Evolutionary conservation across 1,140 invertebrate species (phyloP), one percentile per base, ranked within the genome.

Genomic region (Eupeodes corollae): DNA sequence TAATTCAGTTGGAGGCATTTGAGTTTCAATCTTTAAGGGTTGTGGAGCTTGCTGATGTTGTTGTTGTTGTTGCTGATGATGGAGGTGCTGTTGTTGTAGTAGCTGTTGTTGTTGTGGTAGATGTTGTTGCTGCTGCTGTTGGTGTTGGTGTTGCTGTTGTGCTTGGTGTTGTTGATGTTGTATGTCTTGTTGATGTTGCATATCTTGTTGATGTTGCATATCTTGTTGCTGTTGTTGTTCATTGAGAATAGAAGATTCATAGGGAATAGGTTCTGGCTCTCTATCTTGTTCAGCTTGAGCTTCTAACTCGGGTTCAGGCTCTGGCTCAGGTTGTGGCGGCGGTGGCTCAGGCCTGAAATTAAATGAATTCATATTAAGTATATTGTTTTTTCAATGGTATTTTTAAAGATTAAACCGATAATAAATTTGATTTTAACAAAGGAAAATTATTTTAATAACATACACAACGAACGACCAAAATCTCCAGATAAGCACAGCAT

Each of bases 291-390:
- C 3, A 5, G 21, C 8, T 26, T 26, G 3, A 5, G 21, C 21
- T 26, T 26, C 21, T 8, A 26, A 26, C 21, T 26, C 21, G 32
- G 59, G 54, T 58, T 70, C 63, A 2, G 62, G 55, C 14, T 57
- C 54, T 39, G 61, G 46, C 35, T 64, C 42, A 37, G 55, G 63
- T 2, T 55, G 61, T 3, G 57, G 59, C 18, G 61, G 64, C 34
- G 60, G 49, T 44, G 16, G 18, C 21, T 16, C 21, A 26, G 21
- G 21, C 8, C 21, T 26, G 21, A 26, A 26, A 26, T 26, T 5
- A 26, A 26, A n/a, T n/a, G n/a, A 26, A 26, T 26, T 26, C 8
- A 26, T 5, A 26, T n/a, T 26, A 26, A 26, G 8, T 8, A 26
- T 26, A 5, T 26, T 26, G 8, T 26, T 26, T 26, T 26, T 26